Base-by-base conservation (phyloP, 2,797 vertebrate species). In the Sebastes kiyomatsui region DNA sequence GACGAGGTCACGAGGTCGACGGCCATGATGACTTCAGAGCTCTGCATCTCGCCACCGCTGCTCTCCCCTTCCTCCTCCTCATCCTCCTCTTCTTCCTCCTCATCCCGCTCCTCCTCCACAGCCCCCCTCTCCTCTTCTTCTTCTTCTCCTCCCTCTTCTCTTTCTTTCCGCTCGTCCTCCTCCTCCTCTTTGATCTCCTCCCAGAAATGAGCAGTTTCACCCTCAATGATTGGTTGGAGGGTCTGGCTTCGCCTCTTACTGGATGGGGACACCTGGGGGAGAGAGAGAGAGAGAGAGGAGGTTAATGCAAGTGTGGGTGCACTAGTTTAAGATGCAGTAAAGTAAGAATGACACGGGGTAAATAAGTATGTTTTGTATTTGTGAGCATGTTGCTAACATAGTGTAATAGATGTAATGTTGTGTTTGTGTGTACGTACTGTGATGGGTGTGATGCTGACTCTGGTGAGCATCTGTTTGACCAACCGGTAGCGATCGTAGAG, bases 391-490 rank as follows among this genome's bases (percentile, higher is more conserved):
- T 3, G 22, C 11, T 28, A 23, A 20, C 4, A 1, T 1, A 10
- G 14, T 28, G 14, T 18, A 5, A 46, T 6, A 18, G 6, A n/a
- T 46, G n/a, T 35, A 22, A 6, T 4, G 32, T 3, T 20, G 59
- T 66, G 68, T 38, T 38, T 3, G 6, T 11, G 64, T 59, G 9
- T 10, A 95, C 97, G 94, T 95, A 99, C 98, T 83, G 97, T 97
- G 68, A 98, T 90, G 46, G 98, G 98, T 72, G 96, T 98, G 93
- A 99, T 98, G 96, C 97, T 97, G 93, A 97, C 97, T 94, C 98
- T 96, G 86, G 97, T 98, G 92, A 99, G 96, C 97, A 98, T 98
- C 95, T 99, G 98, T 92, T 99, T 99, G 92, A 99, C 97, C 95
- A 98, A 94, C 82, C 98, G 95, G 92, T 99, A 99, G 92, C 98